Percentiles rank a stretch among this genome's conserved stretches.
Conservation (phyloP, 2,888 invertebrate genomes). For the Archaeoteleia sp. region DNA sequence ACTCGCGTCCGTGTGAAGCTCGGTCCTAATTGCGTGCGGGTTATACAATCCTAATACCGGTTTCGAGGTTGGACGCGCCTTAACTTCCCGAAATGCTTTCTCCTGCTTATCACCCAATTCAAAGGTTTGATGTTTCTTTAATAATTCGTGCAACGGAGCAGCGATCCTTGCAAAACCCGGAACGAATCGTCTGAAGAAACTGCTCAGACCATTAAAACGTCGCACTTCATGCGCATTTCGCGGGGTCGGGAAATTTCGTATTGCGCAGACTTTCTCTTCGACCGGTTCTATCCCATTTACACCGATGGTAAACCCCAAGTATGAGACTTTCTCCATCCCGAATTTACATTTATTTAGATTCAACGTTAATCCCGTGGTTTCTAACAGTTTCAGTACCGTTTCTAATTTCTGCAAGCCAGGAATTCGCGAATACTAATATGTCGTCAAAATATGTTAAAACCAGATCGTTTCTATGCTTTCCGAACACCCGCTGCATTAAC, state of each 20-base stretch:
- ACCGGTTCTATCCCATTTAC: conserved; percentile 1
- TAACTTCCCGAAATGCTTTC: no score
- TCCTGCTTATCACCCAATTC: neutral
- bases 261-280: neutral
- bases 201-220: neutral
- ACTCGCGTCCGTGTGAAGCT: neutral
- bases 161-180: neutral
- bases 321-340: no score
- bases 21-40: no score
- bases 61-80: no score
- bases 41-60: no score
- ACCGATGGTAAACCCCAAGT: conserved; percentile 1
- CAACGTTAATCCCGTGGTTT: no score
- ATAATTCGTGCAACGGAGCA: neutral
- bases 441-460: no score
- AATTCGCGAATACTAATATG: no score
- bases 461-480: conserved; percentile 43
- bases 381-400: no score
- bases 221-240: neutral
- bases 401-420: no score
- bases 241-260: neutral
- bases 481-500: conserved; percentile 58
- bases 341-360: no score
- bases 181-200: conserved; percentile 7
- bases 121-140: neutral